A percentile compares a stretch with the other conserved stretches of the same genome.
These are phyloP conservation scores for Amorpha juglandis DNA, from an alignment of 2,888 invertebrate genomes.

Conservation along the genomic window DNA sequence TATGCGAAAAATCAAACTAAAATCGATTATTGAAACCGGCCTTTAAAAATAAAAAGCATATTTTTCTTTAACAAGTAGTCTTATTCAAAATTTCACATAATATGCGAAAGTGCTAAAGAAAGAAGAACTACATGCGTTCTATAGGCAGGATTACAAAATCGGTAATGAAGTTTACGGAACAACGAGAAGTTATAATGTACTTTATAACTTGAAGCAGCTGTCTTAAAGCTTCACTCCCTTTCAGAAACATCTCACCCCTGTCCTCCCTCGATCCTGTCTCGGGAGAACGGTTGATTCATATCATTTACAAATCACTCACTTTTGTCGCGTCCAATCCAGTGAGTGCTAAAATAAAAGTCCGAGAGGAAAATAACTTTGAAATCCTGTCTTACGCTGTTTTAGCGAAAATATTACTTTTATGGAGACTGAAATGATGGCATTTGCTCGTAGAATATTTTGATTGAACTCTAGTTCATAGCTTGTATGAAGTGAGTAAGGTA, in stretches of 20 bases:
- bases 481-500: no score
- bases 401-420: neutral
- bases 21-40: no score
- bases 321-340: constrained; percentile 13
- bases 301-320: constrained; percentile 57
- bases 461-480: neutral
- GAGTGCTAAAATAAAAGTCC: constrained; percentile 12
- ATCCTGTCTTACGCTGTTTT: neutral
- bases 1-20: no score
- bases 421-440: neutral
- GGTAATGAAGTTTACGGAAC: constrained; percentile 21
- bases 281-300: constrained; percentile 54
- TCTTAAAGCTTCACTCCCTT: constrained; percentile 23
- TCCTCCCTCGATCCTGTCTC: constrained; percentile 13
- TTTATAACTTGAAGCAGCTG: constrained; percentile 28
- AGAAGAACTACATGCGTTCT: neutral
- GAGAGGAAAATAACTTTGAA: constrained; percentile 2
- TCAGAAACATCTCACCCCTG: constrained; percentile 35
- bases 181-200: constrained; percentile 21
- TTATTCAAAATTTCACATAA: neutral
- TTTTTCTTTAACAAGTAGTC: neutral
- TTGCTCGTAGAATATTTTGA: no score
- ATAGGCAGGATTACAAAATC: constrained; percentile 18
- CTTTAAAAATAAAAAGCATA: no score
- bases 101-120: neutral